phyloP scores from a whole-genome alignment of 2,888 invertebrate genomes.

The Andrena dorsata region DNA sequence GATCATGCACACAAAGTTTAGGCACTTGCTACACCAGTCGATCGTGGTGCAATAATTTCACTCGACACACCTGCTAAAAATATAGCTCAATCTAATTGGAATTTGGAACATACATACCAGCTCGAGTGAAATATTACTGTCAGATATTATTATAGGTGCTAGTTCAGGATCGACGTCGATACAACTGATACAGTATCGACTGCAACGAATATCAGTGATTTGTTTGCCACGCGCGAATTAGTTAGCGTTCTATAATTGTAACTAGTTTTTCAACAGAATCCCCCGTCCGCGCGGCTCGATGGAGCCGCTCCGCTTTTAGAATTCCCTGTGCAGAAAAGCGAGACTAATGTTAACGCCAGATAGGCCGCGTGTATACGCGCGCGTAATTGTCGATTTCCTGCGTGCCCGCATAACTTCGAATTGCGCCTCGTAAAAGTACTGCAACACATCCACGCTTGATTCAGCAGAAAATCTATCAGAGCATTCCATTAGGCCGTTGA shows the following conservation, averaged over 20 bases:
- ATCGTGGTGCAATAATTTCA: too few species aligned
- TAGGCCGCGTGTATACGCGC: too few species aligned
- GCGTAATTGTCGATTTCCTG: slow-evolving; percentile 5
- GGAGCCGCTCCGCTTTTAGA: background rate
- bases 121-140: too few species aligned
- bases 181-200: background rate
- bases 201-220: background rate
- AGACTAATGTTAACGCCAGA: slow-evolving; percentile 2
- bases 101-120: too few species aligned
- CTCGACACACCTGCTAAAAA: too few species aligned
- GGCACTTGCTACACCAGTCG: too few species aligned
- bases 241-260: background rate
- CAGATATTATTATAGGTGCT: background rate
- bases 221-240: background rate
- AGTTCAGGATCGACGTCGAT: background rate
- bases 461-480: background rate
- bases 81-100: too few species aligned
- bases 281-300: background rate
- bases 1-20: too few species aligned
- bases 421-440: background rate
- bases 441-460: background rate
- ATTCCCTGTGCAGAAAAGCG: background rate
- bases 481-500: background rate
- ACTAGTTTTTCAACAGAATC: background rate
- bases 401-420: background rate